A percentile compares a stretch with the other conserved stretches of the same genome.
Conservation (phyloP, 2,797 vertebrate species). For the Pempheris klunzingeri region DNA sequence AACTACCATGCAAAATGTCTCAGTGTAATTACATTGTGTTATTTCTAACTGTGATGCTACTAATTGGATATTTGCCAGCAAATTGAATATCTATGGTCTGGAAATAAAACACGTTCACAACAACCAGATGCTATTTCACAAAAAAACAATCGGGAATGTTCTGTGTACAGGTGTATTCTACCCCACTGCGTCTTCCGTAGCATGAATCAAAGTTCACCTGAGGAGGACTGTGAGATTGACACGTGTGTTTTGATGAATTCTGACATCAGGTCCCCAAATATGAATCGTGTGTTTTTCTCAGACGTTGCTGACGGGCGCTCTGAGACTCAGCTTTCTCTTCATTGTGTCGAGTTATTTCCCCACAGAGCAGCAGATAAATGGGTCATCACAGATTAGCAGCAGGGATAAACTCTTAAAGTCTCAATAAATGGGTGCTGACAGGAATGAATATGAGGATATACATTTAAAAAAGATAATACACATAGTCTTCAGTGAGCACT, state of each 20-base stretch:
- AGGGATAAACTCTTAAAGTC: conserved; percentile 47
- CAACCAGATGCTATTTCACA: neutral
- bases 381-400: conserved; percentile 61
- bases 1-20: neutral
- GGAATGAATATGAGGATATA: conserved; percentile 26
- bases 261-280: conserved; percentile 4
- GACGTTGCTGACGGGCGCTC: conserved; percentile 16
- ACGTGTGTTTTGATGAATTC: conserved; percentile 1
- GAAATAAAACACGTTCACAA: neutral
- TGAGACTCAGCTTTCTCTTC: conserved; percentile 8
- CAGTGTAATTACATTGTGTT: neutral
- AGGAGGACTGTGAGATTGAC: neutral
- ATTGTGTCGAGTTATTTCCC: conserved; percentile 43
- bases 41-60: neutral
- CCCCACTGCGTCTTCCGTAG: conserved; percentile 1
- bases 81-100: neutral
- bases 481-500: neutral
- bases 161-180: neutral
- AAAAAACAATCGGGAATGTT: neutral
- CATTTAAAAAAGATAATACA: neutral
- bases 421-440: conserved; percentile 24
- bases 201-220: neutral
- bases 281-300: neutral
- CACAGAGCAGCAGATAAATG: conserved; percentile 56
- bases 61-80: neutral